phyloP scores from a whole-genome alignment of 2,113 vertebrate genomes.

The Heterotis niloticus region DNA sequence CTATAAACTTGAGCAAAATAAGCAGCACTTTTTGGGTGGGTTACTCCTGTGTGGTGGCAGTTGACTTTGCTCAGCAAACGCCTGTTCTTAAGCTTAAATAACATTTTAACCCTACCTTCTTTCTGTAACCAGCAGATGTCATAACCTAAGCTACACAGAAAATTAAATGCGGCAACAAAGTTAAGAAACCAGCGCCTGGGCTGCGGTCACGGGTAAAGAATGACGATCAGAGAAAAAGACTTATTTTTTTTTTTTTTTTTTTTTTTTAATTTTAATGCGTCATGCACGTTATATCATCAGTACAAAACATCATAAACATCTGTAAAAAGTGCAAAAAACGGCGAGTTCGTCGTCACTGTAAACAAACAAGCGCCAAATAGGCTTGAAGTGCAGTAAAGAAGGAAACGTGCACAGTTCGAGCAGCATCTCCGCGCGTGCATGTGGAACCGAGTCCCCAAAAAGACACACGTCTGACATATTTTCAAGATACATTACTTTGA shows the following conservation, averaged over 20 bases:
- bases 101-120: too few species aligned
- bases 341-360: slow-evolving; percentile 48
- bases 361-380: slow-evolving; percentile 53
- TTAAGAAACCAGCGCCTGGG: neutral
- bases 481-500: slow-evolving; percentile 1
- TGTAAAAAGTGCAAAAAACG: slow-evolving; percentile 63
- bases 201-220: slow-evolving; percentile 26
- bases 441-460: neutral
- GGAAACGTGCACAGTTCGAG: slow-evolving; percentile 24
- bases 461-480: neutral
- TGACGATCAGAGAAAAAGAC: neutral
- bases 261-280: slow-evolving; percentile 52
- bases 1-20: too few species aligned
- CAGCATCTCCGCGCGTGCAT: slow-evolving; percentile 16
- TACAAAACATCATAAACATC: slow-evolving; percentile 71
- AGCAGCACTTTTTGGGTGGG: too few species aligned
- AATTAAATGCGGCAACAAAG: too few species aligned
- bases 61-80: too few species aligned
- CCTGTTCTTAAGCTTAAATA: too few species aligned
- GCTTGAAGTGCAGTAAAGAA: slow-evolving; percentile 24
- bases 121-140: too few species aligned
- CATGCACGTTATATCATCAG: slow-evolving; percentile 53
- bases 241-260: too few species aligned
- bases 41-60: too few species aligned
- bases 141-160: too few species aligned